phyloP scores from a whole-genome alignment of 2,888 invertebrate genomes.

The Netelia inedita region DNA sequence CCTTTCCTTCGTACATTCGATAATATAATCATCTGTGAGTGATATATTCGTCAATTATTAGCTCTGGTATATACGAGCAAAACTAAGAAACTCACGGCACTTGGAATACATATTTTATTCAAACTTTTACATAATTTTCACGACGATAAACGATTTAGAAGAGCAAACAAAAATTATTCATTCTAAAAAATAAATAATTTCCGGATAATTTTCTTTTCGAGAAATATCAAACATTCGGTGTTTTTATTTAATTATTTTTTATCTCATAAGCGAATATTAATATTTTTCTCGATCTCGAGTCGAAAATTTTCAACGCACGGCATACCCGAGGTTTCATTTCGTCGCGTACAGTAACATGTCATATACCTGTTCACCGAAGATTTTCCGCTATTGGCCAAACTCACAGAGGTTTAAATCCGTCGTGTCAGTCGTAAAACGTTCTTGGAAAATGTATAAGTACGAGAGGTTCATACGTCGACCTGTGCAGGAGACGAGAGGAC shows the following conservation, averaged over 20 bases:
- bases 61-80: too few species aligned
- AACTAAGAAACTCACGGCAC: too few species aligned
- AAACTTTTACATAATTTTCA: too few species aligned
- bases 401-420: background rate
- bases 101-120: too few species aligned
- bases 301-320: background rate
- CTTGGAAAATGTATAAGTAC: conserved; percentile 26
- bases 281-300: background rate
- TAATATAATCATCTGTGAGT: background rate
- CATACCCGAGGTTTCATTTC: background rate
- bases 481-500: background rate
- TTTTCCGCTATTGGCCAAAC: background rate
- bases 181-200: too few species aligned
- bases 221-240: background rate
- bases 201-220: background rate
- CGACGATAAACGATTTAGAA: too few species aligned
- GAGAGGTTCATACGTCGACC: conserved; percentile 1
- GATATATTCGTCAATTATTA: background rate
- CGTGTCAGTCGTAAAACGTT: conserved; percentile 38
- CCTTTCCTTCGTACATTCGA: background rate
- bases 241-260: background rate
- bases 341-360: background rate
- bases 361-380: background rate
- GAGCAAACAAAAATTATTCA: too few species aligned
- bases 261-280: background rate